phyloP scores from a whole-genome alignment of 2,113 vertebrate genomes.

The Poeciliopsis turrubarensis region DNA sequence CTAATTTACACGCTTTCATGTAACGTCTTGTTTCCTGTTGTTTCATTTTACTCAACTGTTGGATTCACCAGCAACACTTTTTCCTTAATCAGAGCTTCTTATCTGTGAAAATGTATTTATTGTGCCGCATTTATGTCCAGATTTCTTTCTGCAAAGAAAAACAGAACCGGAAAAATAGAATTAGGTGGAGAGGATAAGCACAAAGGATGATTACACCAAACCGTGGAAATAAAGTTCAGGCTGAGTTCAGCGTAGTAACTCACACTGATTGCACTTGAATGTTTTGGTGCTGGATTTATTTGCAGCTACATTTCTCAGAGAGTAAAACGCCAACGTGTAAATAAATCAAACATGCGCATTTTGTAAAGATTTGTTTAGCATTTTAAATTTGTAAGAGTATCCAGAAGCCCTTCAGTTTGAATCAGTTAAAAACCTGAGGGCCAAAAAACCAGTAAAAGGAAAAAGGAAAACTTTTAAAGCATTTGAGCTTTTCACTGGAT shows the following conservation, averaged over 20 bases:
- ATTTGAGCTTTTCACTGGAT: too few relatives aligned
- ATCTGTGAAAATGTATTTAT: slow-evolving; percentile 5
- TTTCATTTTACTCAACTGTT: slow-evolving; percentile 30
- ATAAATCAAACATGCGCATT: too few relatives aligned
- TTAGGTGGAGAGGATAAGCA: neutral
- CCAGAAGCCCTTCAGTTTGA: neutral
- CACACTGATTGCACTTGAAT: neutral
- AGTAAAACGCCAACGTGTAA: neutral
- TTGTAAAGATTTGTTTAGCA: neutral
- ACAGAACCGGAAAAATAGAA: slow-evolving; percentile 1
- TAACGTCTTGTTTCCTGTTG: neutral
- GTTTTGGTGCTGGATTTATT: neutral
- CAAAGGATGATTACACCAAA: neutral
- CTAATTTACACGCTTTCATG: slow-evolving; percentile 55
- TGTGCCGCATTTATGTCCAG: neutral
- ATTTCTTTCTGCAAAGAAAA: neutral
- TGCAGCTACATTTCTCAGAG: neutral
- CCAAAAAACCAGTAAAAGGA: neutral
- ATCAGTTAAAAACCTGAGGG: neutral
- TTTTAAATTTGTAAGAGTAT: neutral
- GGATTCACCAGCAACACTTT: slow-evolving; percentile 37
- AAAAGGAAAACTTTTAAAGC: neutral
- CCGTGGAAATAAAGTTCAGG: neutral
- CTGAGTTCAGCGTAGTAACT: neutral
- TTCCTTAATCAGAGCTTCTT: slow-evolving; percentile 2